These are phyloP conservation scores for Lepus americanus DNA, from an alignment of 2,113 vertebrate genomes.

Conservation along the genomic window DNA sequence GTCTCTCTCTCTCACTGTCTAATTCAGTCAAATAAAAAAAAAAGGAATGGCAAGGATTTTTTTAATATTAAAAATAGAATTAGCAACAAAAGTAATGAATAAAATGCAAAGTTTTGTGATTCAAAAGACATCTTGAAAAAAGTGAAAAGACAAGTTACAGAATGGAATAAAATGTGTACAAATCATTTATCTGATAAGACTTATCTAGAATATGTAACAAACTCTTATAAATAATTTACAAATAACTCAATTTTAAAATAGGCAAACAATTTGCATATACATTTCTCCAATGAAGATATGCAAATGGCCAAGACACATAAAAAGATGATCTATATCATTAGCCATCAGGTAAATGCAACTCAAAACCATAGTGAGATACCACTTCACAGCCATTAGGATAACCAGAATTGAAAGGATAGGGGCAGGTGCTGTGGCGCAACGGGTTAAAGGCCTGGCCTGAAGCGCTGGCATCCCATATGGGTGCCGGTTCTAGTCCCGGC, in stretches of 20 bases:
- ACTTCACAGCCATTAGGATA: not conserved
- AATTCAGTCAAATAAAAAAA: not conserved
- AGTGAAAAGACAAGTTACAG: not conserved
- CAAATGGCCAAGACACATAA: not conserved
- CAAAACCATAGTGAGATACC: not conserved
- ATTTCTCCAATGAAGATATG: slow-evolving; percentile 28
- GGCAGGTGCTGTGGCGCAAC: too few relatives aligned
- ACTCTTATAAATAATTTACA: slow-evolving; percentile 25
- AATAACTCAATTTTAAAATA: not conserved
- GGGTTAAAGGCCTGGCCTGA: too few relatives aligned
- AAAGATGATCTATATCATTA: slow-evolving; percentile 18
- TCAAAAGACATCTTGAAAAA: slow-evolving; percentile 28
- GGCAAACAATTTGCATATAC: not conserved
- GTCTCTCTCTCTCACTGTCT: too few relatives aligned
- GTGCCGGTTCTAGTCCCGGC: too few relatives aligned
- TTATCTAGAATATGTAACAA: not conserved
- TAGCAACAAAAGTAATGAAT: not conserved
- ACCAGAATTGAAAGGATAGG: not conserved
- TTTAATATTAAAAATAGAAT: not conserved
- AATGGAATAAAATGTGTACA: not conserved
- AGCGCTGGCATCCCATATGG: too few relatives aligned
- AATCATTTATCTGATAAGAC: not conserved
- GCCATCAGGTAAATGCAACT: not conserved
- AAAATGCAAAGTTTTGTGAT: not conserved
- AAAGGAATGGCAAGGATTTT: not conserved